Conservation (phyloP, 2,888 invertebrate genomes). For the Disparrhopalites patrizii region DNA sequence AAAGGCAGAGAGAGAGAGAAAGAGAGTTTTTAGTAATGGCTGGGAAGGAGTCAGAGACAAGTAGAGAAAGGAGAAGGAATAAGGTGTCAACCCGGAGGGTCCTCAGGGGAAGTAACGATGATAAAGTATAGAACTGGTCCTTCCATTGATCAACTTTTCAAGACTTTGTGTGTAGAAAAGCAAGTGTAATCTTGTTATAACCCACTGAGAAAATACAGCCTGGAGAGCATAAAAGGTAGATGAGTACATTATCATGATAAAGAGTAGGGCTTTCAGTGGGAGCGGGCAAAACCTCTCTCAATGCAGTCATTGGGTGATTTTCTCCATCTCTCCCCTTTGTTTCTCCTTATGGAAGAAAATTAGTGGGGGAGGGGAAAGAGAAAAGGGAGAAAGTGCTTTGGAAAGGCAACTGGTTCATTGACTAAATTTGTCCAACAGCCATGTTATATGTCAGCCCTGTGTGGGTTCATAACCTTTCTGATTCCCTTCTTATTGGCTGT, state of each 20-base stretch:
- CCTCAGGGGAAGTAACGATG: constrained; percentile 16
- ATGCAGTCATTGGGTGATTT: too few relatives aligned
- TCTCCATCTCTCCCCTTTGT: background rate
- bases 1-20: too few relatives aligned
- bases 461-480: too few relatives aligned
- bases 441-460: too few relatives aligned
- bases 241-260: constrained; percentile 28
- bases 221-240: constrained; percentile 10
- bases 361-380: background rate
- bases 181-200: constrained; percentile 22
- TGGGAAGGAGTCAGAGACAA: background rate
- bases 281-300: too few relatives aligned
- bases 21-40: too few relatives aligned
- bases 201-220: constrained; percentile 16
- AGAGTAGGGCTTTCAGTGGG: too few relatives aligned
- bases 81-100: background rate
- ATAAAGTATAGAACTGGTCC: constrained; percentile 10
- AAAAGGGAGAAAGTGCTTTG: background rate
- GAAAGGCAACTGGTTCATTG: background rate
- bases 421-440: background rate
- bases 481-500: too few relatives aligned
- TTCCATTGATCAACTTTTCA: constrained; percentile 14
- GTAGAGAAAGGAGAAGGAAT: background rate
- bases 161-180: constrained; percentile 5
- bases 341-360: background rate